Evolutionary conservation across 92 coral and sea anemone species (phyloP), one percentile per base, ranked within the genome.

Genomic region (Actinostola sp.): DNA sequence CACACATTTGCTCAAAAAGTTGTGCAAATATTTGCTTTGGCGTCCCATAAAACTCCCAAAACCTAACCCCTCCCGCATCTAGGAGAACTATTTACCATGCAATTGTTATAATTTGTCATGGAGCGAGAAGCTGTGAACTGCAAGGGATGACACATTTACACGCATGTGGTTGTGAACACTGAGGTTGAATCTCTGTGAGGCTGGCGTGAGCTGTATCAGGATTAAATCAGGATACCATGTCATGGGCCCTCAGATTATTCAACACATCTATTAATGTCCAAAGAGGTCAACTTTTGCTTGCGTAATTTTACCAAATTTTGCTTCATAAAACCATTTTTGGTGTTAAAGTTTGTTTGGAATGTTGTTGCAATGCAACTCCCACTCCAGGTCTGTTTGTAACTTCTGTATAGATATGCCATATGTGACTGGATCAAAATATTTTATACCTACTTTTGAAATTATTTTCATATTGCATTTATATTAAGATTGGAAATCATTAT

Each of bases 21-120:
- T 33, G 44, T 44, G 70, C 55, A 54, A 73, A 81, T 81, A 81
- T 81, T 81, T 72, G 65, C 86, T 42, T 52, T 49, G 41, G 57
- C 62, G 74, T 39, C 74, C 35, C 74, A 56, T 81, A 65, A 43
- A 81, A 73, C 43, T 46, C 27, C 21, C 67, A 69, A 24, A 67
- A 31, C 27, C 44, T 58, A 58, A 26, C 46, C 28, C 12, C 51
- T 54, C 72, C 62, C 35, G 36, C 13, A 28, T 30, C 26, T 50
- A 50, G 20, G 15, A 17, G 19, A 38, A 38, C 54, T 31, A 24
- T 58, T 46, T 29, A 59, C 61, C 33, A 2, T 52, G 35, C 42
- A 59, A 8, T 25, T 6, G 7, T 53, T 28, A 53, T n/a, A 16
- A 6, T 2, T 53, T 19, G 25, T 53, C 59, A 53, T 53, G 59